Evolutionary conservation across 1,140 invertebrate species (phyloP).

Genomic region (Triops cancriformis): DNA sequence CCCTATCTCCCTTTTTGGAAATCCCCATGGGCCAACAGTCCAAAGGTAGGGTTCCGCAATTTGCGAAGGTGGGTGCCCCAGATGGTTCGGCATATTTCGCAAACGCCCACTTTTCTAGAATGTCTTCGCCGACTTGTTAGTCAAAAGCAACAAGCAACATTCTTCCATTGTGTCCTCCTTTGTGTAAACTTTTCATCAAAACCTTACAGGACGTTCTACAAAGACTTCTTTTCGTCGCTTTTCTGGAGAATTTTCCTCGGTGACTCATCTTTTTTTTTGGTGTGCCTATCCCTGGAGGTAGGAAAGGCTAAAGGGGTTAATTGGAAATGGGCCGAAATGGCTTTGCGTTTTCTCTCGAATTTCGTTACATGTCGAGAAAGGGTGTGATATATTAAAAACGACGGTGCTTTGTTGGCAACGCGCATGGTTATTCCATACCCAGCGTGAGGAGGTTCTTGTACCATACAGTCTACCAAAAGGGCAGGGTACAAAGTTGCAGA

Average conservation of each 20-base stretch:
- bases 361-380: background rate
- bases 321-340: background rate
- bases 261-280: background rate
- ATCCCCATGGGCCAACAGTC: background rate
- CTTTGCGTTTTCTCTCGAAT: background rate
- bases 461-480: background rate
- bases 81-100: background rate
- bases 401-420: background rate
- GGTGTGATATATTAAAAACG: background rate
- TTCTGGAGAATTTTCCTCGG: too few relatives aligned
- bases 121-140: background rate
- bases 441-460: background rate
- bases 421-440: background rate
- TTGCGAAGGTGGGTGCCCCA: background rate
- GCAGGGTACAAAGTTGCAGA: background rate
- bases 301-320: conserved; percentile 2
- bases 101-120: background rate
- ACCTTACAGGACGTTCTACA: too few relatives aligned
- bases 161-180: background rate
- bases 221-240: background rate
- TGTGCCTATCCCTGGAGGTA: background rate
- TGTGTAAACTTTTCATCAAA: too few relatives aligned
- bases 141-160: background rate
- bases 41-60: background rate
- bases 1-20: background rate